Percentiles rank a stretch among this genome's conserved stretches.
Conservation (phyloP, 2,797 vertebrate genomes). For the Petrocephalus schoutedeni region DNA sequence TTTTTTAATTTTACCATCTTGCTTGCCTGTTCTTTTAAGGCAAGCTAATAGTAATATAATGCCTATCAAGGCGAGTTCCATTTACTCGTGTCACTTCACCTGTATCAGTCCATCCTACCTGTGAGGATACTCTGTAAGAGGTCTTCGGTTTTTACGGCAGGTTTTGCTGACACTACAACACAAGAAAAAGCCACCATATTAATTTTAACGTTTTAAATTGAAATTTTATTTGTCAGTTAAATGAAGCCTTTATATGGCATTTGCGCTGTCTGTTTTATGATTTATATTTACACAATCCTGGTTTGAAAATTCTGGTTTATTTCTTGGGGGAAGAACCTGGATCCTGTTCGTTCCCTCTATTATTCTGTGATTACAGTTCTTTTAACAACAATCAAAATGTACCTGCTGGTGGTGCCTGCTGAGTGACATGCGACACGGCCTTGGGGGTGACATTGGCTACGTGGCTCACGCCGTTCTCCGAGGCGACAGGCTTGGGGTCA, state of each 20-base stretch:
- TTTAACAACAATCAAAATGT: constrained; percentile 17
- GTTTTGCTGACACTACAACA: constrained; percentile 77
- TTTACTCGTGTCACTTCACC: neutral
- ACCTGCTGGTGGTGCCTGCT: constrained; percentile 81
- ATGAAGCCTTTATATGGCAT: neutral
- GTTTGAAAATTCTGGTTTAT: neutral
- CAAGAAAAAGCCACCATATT: neutral
- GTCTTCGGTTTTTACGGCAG: constrained; percentile 89
- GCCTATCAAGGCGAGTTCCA: neutral
- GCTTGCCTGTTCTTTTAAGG: neutral
- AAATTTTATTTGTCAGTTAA: neutral
- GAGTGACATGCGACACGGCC: constrained; percentile 72
- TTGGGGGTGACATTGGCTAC: constrained; percentile 75
- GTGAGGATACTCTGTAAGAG: constrained; percentile 87
- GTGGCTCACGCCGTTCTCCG: constrained; percentile 87
- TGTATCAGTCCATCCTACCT: constrained; percentile 57
- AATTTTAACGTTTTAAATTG: neutral
- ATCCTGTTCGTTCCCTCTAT: neutral
- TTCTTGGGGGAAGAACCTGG: neutral
- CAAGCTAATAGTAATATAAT: neutral
- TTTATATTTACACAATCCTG: neutral
- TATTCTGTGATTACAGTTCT: neutral
- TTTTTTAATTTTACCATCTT: neutral
- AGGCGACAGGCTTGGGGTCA: constrained; percentile 72
- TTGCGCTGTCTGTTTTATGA: neutral